These are phyloP conservation scores for Caenorhabditis angaria DNA, from an alignment of 2,888 invertebrate species.

Conservation along the genomic window DNA sequence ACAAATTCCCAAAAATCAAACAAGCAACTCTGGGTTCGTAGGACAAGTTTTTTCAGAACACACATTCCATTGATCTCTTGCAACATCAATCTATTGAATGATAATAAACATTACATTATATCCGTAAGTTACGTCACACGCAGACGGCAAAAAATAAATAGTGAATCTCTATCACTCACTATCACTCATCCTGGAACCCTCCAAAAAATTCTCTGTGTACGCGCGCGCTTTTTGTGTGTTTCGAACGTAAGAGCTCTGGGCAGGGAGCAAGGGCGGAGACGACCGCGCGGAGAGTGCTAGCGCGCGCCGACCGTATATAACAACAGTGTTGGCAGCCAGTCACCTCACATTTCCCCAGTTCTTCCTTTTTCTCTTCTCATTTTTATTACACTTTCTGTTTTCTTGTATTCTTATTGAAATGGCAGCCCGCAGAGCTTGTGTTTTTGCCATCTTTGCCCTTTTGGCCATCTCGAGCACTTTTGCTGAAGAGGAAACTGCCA, in stretches of 20 bases:
- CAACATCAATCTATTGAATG: too few relatives aligned
- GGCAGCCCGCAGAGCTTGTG: conserved; percentile 39
- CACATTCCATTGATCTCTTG: too few relatives aligned
- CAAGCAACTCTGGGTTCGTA: too few relatives aligned
- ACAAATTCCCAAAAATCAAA: too few relatives aligned
- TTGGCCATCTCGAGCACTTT: conserved; percentile 36
- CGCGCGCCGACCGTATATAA: conserved; percentile 24
- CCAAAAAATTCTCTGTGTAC: too few relatives aligned
- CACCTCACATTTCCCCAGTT: conserved; percentile 14
- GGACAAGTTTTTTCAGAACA: too few relatives aligned
- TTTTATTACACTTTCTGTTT: not conserved
- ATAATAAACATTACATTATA: too few relatives aligned
- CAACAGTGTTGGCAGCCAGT: conserved; percentile 14
- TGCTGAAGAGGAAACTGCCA: conserved; percentile 39
- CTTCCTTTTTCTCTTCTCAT: conserved; percentile 19
- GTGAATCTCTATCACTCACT: too few relatives aligned
- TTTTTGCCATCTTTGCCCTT: conserved; percentile 28
- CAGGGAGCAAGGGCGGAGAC: conserved; percentile 18
- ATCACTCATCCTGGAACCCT: too few relatives aligned
- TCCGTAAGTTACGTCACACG: too few relatives aligned
- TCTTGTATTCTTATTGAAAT: conserved; percentile 1
- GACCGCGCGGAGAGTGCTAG: conserved; percentile 13
- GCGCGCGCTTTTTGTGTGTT: conserved; percentile 15
- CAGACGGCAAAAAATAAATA: too few relatives aligned
- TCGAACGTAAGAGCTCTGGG: conserved; percentile 26